Conservation (phyloP, 1,140 invertebrate genomes). For the Ceratosolen fusciceps region DNA sequence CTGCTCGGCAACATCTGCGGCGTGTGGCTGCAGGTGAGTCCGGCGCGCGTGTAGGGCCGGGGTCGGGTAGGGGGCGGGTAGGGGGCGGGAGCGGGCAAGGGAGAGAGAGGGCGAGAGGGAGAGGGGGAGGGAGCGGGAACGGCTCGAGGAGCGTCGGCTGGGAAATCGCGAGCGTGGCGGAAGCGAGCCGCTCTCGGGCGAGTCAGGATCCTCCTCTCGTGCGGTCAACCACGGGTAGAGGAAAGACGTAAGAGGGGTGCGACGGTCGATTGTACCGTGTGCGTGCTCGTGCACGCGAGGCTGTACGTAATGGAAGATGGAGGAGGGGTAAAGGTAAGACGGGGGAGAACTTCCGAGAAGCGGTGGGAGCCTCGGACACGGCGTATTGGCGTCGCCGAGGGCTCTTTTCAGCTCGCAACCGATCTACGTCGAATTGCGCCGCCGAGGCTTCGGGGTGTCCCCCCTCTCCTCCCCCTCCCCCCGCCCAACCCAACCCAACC, state of each 20-base stretch:
- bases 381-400: too few species aligned
- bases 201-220: not conserved
- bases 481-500: too few species aligned
- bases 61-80: not conserved
- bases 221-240: not conserved
- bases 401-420: too few species aligned
- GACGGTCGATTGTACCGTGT: too few species aligned
- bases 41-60: not conserved
- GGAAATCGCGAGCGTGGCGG: not conserved
- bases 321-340: too few species aligned
- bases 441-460: too few species aligned
- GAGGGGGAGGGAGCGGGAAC: not conserved
- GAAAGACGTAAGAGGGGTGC: not conserved
- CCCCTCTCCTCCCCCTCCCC: too few species aligned
- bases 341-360: too few species aligned
- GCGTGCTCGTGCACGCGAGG: too few species aligned
- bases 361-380: too few species aligned
- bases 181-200: not conserved
- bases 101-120: not conserved
- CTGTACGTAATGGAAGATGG: too few species aligned
- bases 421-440: too few species aligned
- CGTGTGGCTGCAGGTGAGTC: conserved; percentile 14
- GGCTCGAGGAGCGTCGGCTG: not conserved
- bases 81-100: not conserved
- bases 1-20: conserved; percentile 5